phyloP scores from a whole-genome alignment of 1,140 invertebrate species.

The Drosophila elegans region DNA sequence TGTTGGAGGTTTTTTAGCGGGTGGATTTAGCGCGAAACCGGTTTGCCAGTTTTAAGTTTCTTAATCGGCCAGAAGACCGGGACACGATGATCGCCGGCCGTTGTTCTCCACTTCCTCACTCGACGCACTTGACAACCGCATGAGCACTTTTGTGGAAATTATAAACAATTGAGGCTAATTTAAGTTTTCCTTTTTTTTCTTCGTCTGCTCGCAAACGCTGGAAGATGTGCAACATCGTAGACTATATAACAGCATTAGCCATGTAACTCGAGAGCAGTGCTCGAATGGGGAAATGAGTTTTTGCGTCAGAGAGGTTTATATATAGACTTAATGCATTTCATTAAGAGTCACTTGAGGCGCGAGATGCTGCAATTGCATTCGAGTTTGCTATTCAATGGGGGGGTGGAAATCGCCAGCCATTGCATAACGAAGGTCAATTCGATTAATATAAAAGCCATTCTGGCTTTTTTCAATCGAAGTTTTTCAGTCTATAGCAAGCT shows the following conservation, averaged over 20 bases:
- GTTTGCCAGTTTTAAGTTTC: slow-evolving; percentile 36
- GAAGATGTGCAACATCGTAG: slow-evolving; percentile 17
- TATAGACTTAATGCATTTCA: slow-evolving; percentile 73
- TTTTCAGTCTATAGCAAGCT: not conserved
- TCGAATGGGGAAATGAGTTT: slow-evolving; percentile 56
- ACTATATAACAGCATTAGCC: slow-evolving; percentile 59
- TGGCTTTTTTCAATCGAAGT: slow-evolving; percentile 1
- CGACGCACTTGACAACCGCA: slow-evolving; percentile 58
- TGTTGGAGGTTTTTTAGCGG: slow-evolving; percentile 51
- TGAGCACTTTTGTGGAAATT: slow-evolving; percentile 57
- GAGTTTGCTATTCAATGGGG: slow-evolving; percentile 20
- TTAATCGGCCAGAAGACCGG: slow-evolving; percentile 25
- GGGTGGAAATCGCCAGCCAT: slow-evolving; percentile 20
- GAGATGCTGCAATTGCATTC: slow-evolving; percentile 34
- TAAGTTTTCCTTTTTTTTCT: slow-evolving; percentile 52
- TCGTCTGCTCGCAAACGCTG: slow-evolving; percentile 13
- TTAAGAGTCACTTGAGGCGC: slow-evolving; percentile 59
- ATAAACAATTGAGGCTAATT: slow-evolving; percentile 83
- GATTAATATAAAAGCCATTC: slow-evolving; percentile 6
- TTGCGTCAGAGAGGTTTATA: slow-evolving; percentile 38
- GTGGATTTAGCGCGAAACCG: slow-evolving; percentile 38
- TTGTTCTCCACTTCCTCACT: slow-evolving; percentile 60
- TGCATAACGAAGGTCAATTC: slow-evolving; percentile 43
- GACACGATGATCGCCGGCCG: slow-evolving; percentile 17
- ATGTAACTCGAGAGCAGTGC: slow-evolving; percentile 59